Base-by-base conservation (phyloP, 2,797 vertebrate genomes). In the Dryobates pubescens region DNA sequence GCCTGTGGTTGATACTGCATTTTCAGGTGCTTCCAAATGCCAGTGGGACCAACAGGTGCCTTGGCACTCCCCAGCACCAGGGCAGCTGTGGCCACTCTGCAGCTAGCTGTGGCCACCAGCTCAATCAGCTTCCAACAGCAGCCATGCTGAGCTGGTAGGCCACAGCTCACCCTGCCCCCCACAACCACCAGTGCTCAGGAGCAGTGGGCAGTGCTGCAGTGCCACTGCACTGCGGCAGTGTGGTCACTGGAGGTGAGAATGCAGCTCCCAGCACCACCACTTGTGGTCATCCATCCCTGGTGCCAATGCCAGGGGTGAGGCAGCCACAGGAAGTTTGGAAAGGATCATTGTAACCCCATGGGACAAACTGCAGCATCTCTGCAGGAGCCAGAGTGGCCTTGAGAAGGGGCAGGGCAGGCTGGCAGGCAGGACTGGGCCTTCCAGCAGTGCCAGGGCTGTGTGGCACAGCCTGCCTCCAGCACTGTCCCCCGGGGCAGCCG, bases 1-100 rank as follows among this genome's bases (percentile, higher is more conserved):
- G 17, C 29, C 61, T 5, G 2, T 13, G 63, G 45, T 58, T 5
- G 36, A 45, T 30, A n/a, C 16, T 20, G 15, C 16, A 17, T 49
- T 73, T 61, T n/a, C 32, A 74, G 43, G 27, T 41, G 17, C 36
- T 54, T 78, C 30, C 63, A 56, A 68, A 56, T 3, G 9, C 36
- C 1, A 0, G 27, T 5, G 36, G 58, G n/a, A 71, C 23, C 10
- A 2, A 1, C 2, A 6, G 0, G 1, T 29, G 30, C 47, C 58
- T 30, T 16, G 51, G 71, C 78, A 81, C 0, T 0, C 17, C 27
- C 20, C 34, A 0, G 6, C 22, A 26, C 6, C 24, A 17, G 59
- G 24, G n/a, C 24, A 34, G 32, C 57, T 59, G 58, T 11, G 67
- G 71, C 34, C 0, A 0, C n/a, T 47, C 56, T 53, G 64, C 58